These are phyloP conservation scores for Pyrgus malvae DNA, from an alignment of 2,888 invertebrate species.

Conservation along the genomic window DNA sequence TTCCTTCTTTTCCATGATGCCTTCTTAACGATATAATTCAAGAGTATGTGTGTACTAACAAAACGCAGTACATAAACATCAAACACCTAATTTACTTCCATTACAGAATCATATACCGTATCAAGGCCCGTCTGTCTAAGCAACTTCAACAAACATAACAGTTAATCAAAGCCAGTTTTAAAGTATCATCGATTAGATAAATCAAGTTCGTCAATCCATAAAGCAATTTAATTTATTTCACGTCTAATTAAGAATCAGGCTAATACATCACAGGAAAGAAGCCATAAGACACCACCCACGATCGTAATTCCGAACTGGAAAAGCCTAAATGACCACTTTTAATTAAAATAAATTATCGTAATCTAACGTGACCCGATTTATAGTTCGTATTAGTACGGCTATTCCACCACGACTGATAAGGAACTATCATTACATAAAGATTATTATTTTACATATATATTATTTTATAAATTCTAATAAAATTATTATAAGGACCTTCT, in stretches of 20 bases:
- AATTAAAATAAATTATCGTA: constrained; percentile 45
- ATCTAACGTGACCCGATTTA: constrained; percentile 30
- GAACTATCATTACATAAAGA: too few relatives aligned
- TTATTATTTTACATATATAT: too few relatives aligned
- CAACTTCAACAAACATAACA: constrained; percentile 16
- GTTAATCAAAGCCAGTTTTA: constrained; percentile 23
- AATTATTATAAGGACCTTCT: too few relatives aligned
- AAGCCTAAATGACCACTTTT: constrained; percentile 39
- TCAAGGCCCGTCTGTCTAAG: not conserved
- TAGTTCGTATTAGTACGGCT: not conserved
- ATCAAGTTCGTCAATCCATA: constrained; percentile 35
- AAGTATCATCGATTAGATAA: constrained; percentile 26
- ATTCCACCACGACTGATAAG: not conserved
- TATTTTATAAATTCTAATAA: too few relatives aligned
- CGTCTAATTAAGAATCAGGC: constrained; percentile 40
- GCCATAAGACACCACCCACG: constrained; percentile 44
- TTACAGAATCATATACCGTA: not conserved
- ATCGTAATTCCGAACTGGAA: constrained; percentile 25
- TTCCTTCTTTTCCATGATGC: too few relatives aligned
- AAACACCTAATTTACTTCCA: not conserved
- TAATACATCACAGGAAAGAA: constrained; percentile 40
- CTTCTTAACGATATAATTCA: too few relatives aligned
- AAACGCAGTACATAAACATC: not conserved
- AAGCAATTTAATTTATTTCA: constrained; percentile 41
- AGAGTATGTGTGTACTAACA: too few relatives aligned